These are phyloP conservation scores for Subacronicta megacephala DNA, from an alignment of 2,888 invertebrate species.

Conservation along the genomic window DNA sequence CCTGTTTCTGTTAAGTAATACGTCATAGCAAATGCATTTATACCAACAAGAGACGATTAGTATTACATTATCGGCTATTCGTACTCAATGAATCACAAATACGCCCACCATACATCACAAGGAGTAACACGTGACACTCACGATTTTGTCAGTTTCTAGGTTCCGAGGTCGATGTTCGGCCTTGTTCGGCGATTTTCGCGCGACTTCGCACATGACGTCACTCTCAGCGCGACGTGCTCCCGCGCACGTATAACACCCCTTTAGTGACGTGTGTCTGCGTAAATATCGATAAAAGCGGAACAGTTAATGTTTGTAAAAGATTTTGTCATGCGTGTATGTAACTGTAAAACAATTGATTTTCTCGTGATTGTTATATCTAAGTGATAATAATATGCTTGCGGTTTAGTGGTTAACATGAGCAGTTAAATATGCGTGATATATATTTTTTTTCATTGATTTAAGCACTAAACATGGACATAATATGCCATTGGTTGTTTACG, in stretches of 20 bases:
- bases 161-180: slow-evolving; percentile 81
- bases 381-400: slow-evolving; percentile 3
- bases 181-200: slow-evolving; percentile 84
- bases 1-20: slow-evolving; percentile 9
- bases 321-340: slow-evolving; percentile 25
- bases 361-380: slow-evolving; percentile 4
- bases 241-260: slow-evolving; percentile 74
- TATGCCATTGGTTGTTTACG: background rate
- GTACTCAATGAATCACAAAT: slow-evolving; percentile 42
- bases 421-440: background rate
- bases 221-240: slow-evolving; percentile 71
- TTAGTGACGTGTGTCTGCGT: slow-evolving; percentile 72
- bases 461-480: background rate
- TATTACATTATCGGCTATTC: slow-evolving; percentile 26
- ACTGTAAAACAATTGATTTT: slow-evolving; percentile 39
- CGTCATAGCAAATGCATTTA: slow-evolving; percentile 13
- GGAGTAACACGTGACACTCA: slow-evolving; percentile 57
- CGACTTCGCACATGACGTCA: slow-evolving; percentile 69
- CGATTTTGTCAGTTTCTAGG: slow-evolving; percentile 51
- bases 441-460: slow-evolving; percentile 6
- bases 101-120: slow-evolving; percentile 43
- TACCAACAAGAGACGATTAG: slow-evolving; percentile 10
- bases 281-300: slow-evolving; percentile 62
- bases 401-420: background rate
- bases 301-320: slow-evolving; percentile 32